Base-by-base conservation (phyloP, 2,888 invertebrate genomes). In the Pardosa pseudoannulata region DNA sequence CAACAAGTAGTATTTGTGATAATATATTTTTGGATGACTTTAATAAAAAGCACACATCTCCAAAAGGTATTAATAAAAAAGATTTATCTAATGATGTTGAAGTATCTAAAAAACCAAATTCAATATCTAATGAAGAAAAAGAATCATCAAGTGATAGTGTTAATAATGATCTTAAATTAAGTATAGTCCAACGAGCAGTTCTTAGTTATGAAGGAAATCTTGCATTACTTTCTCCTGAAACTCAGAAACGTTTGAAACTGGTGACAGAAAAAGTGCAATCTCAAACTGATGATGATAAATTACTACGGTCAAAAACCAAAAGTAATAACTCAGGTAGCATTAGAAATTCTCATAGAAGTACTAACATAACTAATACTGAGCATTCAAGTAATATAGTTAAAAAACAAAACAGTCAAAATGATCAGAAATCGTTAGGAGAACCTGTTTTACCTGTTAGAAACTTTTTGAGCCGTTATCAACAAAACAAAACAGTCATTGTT, bases 171-270 rank as follows among this genome's bases (percentile, higher is more conserved):
- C 36, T 36, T n/a, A 76, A 76, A 39, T 68, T 87, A 23, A 88
- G 72, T 65, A 79, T 88, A n/a, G 88, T 88, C 36, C 82, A 88
- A 67, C 73, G 79, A 79, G 88, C 88, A 19, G 74, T 88, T 9
- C 82, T 88, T 7, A 88, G 88, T 46, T 88, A 78, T 75, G 88
- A 88, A 79, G 88, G 80, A 29, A 88, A 72, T 56, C 75, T 88
- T 64, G 79, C 79, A 19, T 56, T 88, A 23, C 83, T 85, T 27
- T 88, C 88, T 28, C 88, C 88, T 28, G 88, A 88, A 79, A 78
- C 70, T 0, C 87, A 87, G 62, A 76, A 62, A 67, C 62, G 76
- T 32, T 46, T 86, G 50, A 86, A 86, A 41, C 31, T 86, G 13
- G 74, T 86, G 9, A 75, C 73, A 64, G 85, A 86, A 31, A 79